Conservation (phyloP, 2,113 vertebrate species). For the Oncorhynchus clarkii region DNA sequence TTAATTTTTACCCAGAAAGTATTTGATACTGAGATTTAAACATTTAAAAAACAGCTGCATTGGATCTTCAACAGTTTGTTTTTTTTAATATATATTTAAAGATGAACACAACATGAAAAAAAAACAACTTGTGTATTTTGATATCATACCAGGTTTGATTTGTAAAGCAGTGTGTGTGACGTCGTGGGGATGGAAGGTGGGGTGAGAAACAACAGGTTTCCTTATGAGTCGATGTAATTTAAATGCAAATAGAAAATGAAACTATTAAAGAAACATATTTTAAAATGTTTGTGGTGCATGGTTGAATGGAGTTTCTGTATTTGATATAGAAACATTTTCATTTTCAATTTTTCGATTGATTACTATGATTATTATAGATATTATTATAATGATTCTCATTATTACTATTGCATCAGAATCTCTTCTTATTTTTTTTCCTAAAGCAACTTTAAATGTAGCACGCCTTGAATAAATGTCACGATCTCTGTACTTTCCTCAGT, state of each 20-base stretch:
- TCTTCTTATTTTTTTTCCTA: constrained; percentile 71
- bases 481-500: constrained; percentile 71
- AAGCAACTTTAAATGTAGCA: constrained; percentile 78
- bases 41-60: too few relatives aligned
- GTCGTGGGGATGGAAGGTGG: constrained; percentile 52
- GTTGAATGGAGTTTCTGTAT: constrained; percentile 76
- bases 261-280: constrained; percentile 85
- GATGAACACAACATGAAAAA: constrained; percentile 27
- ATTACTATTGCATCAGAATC: constrained; percentile 58
- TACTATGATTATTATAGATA: constrained; percentile 55
- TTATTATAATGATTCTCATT: constrained; percentile 25
- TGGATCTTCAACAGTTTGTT: constrained; percentile 66
- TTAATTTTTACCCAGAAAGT: too few relatives aligned
- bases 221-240: constrained; percentile 76
- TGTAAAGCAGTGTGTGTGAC: constrained; percentile 77
- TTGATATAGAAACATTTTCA: constrained; percentile 67
- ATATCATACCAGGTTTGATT: constrained; percentile 81
- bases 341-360: constrained; percentile 68
- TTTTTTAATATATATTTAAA: constrained; percentile 61
- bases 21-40: too few relatives aligned
- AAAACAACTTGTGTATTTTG: constrained; percentile 80
- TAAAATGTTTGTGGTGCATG: constrained; percentile 77
- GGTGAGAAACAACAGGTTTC: constrained; percentile 69
- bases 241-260: constrained; percentile 77
- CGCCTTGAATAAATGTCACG: constrained; percentile 85